Evolutionary conservation across 2,797 vertebrate genomes (phyloP).

Genomic region (Ceryle rudis): DNA sequence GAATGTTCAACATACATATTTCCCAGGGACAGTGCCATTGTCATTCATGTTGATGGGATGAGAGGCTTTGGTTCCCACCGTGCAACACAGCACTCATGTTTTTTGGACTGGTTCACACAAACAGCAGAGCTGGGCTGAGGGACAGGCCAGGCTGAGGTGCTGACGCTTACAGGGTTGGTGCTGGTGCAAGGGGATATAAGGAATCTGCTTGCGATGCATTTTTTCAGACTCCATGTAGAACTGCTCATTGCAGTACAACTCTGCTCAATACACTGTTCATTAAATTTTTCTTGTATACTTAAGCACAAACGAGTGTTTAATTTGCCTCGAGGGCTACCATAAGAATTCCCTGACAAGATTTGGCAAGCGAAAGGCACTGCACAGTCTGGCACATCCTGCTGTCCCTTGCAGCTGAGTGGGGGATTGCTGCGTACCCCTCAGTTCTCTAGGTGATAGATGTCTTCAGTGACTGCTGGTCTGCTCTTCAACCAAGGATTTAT

Average conservation of each 20-base stretch:
- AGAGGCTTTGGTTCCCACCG: not conserved
- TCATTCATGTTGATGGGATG: not conserved
- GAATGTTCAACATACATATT: not conserved
- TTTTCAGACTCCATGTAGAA: not conserved
- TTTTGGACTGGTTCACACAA: not conserved
- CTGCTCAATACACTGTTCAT: not conserved
- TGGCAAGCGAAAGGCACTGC: not conserved
- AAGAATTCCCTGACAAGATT: not conserved
- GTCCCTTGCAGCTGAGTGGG: not conserved
- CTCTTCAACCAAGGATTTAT: not conserved
- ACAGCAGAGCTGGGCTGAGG: not conserved
- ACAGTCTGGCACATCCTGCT: not conserved
- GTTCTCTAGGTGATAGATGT: not conserved
- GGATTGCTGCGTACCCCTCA: not conserved
- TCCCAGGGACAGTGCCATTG: not conserved
- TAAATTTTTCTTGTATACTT: not conserved
- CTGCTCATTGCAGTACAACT: fast-evolving
- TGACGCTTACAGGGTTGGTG: not conserved
- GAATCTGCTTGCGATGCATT: not conserved
- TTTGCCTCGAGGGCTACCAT: not conserved
- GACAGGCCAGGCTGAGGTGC: not conserved
- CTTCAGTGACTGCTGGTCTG: not conserved
- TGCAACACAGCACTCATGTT: not conserved
- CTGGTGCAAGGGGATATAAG: not conserved
- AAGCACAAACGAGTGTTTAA: not conserved